Percentiles rank a stretch among this genome's conserved stretches.
Conservation (phyloP, 2,113 vertebrate species). For the Corythornis cristatus region DNA sequence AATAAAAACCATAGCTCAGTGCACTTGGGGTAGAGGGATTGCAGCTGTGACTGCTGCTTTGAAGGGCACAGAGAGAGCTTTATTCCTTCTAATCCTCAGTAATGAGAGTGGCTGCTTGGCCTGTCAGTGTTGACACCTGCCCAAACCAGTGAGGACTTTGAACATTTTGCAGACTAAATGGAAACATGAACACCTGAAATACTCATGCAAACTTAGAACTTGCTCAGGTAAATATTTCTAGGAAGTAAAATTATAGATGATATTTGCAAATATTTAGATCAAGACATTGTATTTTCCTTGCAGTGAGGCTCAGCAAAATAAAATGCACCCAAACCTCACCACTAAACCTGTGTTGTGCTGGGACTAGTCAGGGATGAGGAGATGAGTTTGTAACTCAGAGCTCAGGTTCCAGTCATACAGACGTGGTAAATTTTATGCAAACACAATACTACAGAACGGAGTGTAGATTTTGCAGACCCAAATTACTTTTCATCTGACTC, state of each 20-base stretch:
- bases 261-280: not conserved
- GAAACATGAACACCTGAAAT: not conserved
- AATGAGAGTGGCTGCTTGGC: not conserved
- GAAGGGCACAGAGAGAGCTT: not conserved
- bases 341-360: not conserved
- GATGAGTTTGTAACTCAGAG: not conserved
- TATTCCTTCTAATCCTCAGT: not conserved
- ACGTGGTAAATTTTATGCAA: fast-evolving
- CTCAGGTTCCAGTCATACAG: not conserved
- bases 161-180: not conserved
- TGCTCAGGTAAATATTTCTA: not conserved
- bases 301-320: not conserved
- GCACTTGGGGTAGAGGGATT: not conserved
- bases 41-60: conserved; percentile 1
- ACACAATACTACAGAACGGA: not conserved
- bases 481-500: not conserved
- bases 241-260: not conserved
- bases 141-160: not conserved
- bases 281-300: not conserved
- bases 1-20: not conserved
- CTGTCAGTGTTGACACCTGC: not conserved
- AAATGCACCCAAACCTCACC: not conserved
- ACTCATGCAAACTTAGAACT: not conserved
- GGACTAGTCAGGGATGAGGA: not conserved
- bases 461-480: not conserved